Percentiles rank a stretch among this genome's conserved stretches.
Evolutionary conservation across 2,888 invertebrate genomes (phyloP).

Genomic region (Amblyjoppa fuscipennis): DNA sequence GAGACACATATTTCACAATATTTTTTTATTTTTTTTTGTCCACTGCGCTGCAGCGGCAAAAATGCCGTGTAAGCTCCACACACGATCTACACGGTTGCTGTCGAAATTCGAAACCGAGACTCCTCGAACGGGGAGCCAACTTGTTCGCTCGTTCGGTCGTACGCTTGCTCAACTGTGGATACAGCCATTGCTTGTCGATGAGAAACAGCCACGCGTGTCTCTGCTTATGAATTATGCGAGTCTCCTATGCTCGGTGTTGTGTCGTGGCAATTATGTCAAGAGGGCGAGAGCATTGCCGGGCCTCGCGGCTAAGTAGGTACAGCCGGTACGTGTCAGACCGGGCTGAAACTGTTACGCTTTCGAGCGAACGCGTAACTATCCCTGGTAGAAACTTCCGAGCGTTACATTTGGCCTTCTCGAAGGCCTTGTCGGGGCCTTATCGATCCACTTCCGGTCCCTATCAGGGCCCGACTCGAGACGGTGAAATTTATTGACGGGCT

Average conservation of each 20-base stretch:
- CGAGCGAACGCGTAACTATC: neutral
- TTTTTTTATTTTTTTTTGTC: neutral
- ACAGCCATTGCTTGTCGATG: constrained; percentile 1
- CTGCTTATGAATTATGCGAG: constrained; percentile 58
- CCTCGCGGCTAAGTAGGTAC: neutral
- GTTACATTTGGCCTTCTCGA: too few species aligned
- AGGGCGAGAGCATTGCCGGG: constrained; percentile 4
- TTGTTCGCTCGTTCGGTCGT: constrained; percentile 26
- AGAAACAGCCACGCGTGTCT: constrained; percentile 26
- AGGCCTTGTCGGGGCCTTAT: too few species aligned
- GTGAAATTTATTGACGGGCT: too few species aligned
- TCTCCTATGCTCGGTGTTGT: constrained; percentile 26
- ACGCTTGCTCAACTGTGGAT: constrained; percentile 29
- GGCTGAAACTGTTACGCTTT: constrained; percentile 6
- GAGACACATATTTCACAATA: constrained; percentile 16
- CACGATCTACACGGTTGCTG: constrained; percentile 13
- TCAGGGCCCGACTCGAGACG: too few species aligned
- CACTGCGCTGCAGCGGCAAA: constrained; percentile 16
- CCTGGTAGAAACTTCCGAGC: too few species aligned
- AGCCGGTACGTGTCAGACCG: constrained; percentile 11
- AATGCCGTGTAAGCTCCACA: neutral
- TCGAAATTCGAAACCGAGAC: constrained; percentile 45
- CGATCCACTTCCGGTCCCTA: too few species aligned
- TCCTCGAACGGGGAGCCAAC: constrained; percentile 12
- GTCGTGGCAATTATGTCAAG: constrained; percentile 58